Percentiles rank a stretch among this genome's conserved stretches.
Evolutionary conservation across 2,888 invertebrate species (phyloP).

Genomic region (Bhutanitis thaidina): DNA sequence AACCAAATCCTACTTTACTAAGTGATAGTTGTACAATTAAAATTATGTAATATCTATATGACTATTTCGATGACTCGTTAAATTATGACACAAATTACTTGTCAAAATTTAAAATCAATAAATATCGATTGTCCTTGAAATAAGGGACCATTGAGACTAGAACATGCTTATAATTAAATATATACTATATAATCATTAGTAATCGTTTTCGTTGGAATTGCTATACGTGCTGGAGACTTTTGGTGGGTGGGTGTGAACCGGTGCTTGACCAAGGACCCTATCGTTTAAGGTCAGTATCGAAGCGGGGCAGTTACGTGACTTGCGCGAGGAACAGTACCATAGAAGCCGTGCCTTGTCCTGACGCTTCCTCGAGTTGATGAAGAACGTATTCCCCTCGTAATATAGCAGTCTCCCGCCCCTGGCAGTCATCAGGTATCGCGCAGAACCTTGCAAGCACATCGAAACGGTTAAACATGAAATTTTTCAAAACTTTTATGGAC

Average conservation of each 20-base stretch:
- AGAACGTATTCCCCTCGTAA: slow-evolving; percentile 56
- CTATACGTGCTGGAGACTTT: slow-evolving; percentile 38
- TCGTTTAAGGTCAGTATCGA: slow-evolving; percentile 49
- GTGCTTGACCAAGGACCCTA: slow-evolving; percentile 44
- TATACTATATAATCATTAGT: neutral
- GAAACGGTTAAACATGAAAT: slow-evolving; percentile 22
- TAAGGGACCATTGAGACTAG: slow-evolving; percentile 9
- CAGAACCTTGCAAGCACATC: slow-evolving; percentile 38
- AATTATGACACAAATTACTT: slow-evolving; percentile 5
- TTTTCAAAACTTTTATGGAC: neutral
- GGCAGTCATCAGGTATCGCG: slow-evolving; percentile 46
- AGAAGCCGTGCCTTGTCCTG: slow-evolving; percentile 43
- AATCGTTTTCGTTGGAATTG: slow-evolving; percentile 22
- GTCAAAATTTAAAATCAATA: neutral
- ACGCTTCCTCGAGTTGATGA: slow-evolving; percentile 49
- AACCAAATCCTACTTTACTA: slow-evolving; percentile 6
- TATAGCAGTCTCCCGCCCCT: slow-evolving; percentile 51
- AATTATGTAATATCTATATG: neutral
- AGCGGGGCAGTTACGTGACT: slow-evolving; percentile 50
- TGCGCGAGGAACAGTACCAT: slow-evolving; percentile 60
- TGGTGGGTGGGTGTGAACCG: slow-evolving; percentile 53
- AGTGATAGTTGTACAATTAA: neutral
- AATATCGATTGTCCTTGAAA: neutral
- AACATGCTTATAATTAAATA: neutral
- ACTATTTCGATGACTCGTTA: neutral